These are phyloP conservation scores for Leptinotarsa undecemlineata DNA, from an alignment of 1,140 invertebrate species.

Conservation along the genomic window DNA sequence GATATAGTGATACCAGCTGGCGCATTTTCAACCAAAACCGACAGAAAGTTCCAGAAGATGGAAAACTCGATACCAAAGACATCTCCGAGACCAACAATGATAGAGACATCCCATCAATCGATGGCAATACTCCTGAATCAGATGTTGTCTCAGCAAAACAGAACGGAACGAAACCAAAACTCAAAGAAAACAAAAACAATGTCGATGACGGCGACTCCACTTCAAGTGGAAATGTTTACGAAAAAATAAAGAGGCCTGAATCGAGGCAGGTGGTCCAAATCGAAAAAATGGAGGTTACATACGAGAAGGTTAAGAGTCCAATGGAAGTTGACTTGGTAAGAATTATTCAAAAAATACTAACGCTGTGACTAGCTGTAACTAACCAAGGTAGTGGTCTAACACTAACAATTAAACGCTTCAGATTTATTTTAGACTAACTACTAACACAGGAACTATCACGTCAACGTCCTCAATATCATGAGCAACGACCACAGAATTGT, in stretches of 20 bases:
- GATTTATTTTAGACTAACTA: too few relatives aligned
- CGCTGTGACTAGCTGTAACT: neutral
- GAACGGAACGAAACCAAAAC: conserved; percentile 18
- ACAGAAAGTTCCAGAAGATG: conserved; percentile 39
- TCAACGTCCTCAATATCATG: too few relatives aligned
- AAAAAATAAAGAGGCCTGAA: conserved; percentile 21
- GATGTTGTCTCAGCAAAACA: conserved; percentile 1
- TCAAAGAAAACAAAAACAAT: conserved; percentile 19
- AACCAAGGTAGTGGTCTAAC: neutral
- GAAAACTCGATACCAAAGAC: conserved; percentile 40
- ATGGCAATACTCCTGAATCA: neutral
- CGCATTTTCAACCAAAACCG: conserved; percentile 62
- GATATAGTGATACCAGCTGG: conserved; percentile 65
- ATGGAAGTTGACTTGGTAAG: conserved; percentile 45
- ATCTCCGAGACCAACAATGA: conserved; percentile 15
- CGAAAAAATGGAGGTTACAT: conserved; percentile 41
- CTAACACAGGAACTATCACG: too few relatives aligned
- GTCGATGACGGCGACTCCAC: conserved; percentile 18
- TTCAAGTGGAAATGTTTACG: conserved; percentile 26
- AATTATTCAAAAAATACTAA: conserved; percentile 20
- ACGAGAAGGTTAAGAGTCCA: conserved; percentile 39
- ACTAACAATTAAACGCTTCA: too few relatives aligned
- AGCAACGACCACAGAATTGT: too few relatives aligned
- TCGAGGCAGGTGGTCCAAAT: conserved; percentile 37
- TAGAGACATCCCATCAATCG: neutral